These are phyloP conservation scores for Aleiodes leptofemur DNA, from an alignment of 2,888 invertebrate species.

Conservation along the genomic window DNA sequence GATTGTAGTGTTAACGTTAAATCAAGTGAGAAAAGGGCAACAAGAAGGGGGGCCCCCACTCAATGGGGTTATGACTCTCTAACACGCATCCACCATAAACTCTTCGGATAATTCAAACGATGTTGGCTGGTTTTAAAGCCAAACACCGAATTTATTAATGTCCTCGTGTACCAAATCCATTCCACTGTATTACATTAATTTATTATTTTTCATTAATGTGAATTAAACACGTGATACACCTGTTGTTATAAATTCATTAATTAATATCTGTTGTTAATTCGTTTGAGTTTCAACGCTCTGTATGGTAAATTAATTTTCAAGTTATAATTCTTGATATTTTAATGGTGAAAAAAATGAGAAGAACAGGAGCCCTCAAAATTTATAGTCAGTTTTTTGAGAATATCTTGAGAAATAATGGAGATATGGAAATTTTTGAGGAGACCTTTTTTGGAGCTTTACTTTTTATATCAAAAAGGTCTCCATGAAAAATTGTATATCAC, in stretches of 20 bases:
- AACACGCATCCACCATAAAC: conserved; percentile 72
- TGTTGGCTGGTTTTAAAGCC: conserved; percentile 44
- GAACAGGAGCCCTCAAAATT: not conserved
- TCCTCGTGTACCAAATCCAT: conserved; percentile 24
- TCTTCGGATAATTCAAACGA: conserved; percentile 52
- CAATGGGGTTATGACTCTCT: conserved; percentile 69
- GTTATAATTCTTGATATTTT: not conserved
- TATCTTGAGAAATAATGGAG: not conserved
- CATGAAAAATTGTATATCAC: no score
- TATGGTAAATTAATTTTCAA: not conserved
- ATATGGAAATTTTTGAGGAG: no score
- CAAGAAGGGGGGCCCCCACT: conserved; percentile 68
- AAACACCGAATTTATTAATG: conserved; percentile 46
- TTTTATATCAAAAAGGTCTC: no score
- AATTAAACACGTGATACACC: conserved; percentile 43
- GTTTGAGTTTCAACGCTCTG: conserved; percentile 3
- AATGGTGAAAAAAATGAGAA: not conserved
- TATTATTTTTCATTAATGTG: conserved; percentile 39
- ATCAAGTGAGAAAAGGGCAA: conserved; percentile 73
- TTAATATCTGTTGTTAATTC: conserved; percentile 2
- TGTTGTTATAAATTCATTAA: conserved; percentile 40
- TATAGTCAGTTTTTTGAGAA: conserved; percentile 11
- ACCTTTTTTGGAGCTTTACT: no score
- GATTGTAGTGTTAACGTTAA: conserved; percentile 66
- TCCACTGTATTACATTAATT: conserved; percentile 35